Evolutionary conservation across 2,888 invertebrate species (phyloP), one percentile per base, ranked within the genome.

Genomic region (Temnothorax ravouxi): DNA sequence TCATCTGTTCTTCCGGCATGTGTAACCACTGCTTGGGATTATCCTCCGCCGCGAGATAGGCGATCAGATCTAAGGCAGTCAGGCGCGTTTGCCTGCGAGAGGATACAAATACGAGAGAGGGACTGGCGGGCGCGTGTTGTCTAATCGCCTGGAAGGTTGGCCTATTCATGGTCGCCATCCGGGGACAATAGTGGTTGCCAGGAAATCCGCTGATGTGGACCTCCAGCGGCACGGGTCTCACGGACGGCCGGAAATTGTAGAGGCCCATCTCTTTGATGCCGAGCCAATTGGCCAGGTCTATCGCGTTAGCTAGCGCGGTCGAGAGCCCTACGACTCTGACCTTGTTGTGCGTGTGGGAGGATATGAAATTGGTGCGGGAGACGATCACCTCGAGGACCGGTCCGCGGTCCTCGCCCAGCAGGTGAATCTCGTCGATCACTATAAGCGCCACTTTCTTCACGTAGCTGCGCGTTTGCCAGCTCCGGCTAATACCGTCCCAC

Each of bases 81-180:
- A 99, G 95, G 64, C 99, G 97, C 0, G 99, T 99, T 95, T 99
- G 99, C 86, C 99, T 96, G 66, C 99, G 96, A 44, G 99, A 99
- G 4, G 99, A 99, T 0, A 99, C 99, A 94, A 99, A 99, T 3
- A 99, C 97, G 54, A 99, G 96, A 0, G 98, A 96, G 0, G 99
- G 99, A 92, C 99, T 99, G 76, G 96, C 95, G 0, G 99, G 98
- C 0, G 99, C 99, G 94, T 99, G 98, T 77, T 98, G 97, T 66
- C 97, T 96, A 87, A 99, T 99, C 0, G 99, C 98, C 95, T 99
- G 98, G 95, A 98, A 99, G 0, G 99, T 97, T 0, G 99, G 99
- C 92, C 99, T 98, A 95, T 99, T 99, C 99, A 99, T 99, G 0
- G 99, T 98, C 86, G 99, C 97, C 99, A 99, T 99, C 69, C 99